Percentiles rank a stretch among this genome's conserved stretches.
Conservation (phyloP, 2,113 vertebrate genomes). For the Arenaria interpres region DNA sequence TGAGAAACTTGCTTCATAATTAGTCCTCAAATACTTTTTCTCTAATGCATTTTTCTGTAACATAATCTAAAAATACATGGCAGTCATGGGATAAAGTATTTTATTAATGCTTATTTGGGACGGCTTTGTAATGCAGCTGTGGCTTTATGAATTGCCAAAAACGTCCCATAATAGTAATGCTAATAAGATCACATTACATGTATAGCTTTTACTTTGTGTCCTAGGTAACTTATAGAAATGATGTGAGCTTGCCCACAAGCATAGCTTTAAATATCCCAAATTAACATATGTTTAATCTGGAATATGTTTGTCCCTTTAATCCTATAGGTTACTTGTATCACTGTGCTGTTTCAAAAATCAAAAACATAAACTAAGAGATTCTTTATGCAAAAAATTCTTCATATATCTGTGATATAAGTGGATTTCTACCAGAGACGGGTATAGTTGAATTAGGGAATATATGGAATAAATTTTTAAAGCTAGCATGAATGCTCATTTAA, state of each 20-base stretch:
- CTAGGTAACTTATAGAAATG: background rate
- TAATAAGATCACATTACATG: background rate
- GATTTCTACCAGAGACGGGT: background rate
- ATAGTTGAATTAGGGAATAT: background rate
- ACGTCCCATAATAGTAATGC: background rate
- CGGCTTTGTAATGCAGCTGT: background rate
- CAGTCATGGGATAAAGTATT: background rate
- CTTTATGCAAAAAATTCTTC: background rate
- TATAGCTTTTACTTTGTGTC: background rate
- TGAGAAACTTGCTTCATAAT: background rate
- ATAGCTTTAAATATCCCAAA: background rate
- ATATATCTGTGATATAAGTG: background rate
- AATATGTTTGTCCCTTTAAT: background rate
- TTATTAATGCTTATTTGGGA: background rate
- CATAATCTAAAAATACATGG: accelerated
- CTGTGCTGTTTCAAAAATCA: background rate
- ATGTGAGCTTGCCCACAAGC: background rate
- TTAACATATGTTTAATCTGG: background rate
- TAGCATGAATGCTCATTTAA: background rate
- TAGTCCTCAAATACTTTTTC: background rate
- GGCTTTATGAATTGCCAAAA: background rate
- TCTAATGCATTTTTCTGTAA: background rate
- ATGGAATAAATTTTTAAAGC: background rate
- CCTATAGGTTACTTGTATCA: background rate
- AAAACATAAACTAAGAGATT: background rate